phyloP scores from a whole-genome alignment of 1,140 invertebrate genomes.

The Dendrolimus kikuchii region DNA sequence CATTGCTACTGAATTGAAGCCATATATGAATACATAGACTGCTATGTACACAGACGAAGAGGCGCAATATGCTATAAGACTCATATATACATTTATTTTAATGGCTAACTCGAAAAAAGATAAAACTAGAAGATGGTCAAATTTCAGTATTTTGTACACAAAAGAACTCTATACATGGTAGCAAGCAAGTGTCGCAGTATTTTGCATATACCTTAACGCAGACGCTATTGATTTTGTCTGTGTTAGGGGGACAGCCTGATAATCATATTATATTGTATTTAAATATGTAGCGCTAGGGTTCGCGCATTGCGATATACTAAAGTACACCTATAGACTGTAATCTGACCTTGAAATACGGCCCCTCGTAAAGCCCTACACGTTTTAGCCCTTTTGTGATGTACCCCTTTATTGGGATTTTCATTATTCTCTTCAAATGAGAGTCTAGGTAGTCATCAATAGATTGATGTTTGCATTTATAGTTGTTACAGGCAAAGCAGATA shows the following conservation, averaged over 20 bases:
- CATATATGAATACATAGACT: too few relatives aligned
- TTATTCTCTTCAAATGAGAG: conserved; percentile 7
- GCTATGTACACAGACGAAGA: too few relatives aligned
- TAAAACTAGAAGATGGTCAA: too few relatives aligned
- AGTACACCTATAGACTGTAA: conserved; percentile 17
- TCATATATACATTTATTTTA: too few relatives aligned
- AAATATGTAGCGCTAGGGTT: conserved; percentile 52
- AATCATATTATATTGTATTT: conserved; percentile 69
- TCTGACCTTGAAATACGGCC: conserved; percentile 45
- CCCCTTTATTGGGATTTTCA: conserved; percentile 16
- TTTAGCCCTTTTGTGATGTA: conserved; percentile 6
- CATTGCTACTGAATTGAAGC: too few relatives aligned
- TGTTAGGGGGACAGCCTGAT: conserved; percentile 66
- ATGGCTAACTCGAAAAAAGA: too few relatives aligned
- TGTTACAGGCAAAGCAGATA: too few relatives aligned
- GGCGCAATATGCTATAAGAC: too few relatives aligned
- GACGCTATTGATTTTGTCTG: conserved; percentile 69
- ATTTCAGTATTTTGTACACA: too few relatives aligned
- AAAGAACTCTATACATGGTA: too few relatives aligned
- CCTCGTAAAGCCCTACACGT: conserved; percentile 7
- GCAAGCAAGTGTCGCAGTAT: conserved; percentile 22
- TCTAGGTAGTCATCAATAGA: neutral
- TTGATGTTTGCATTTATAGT: neutral
- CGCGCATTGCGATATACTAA: conserved; percentile 9
- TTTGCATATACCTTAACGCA: conserved; percentile 48